phyloP scores from a whole-genome alignment of 2,797 vertebrate genomes.

The Moxostoma hubbsi region DNA sequence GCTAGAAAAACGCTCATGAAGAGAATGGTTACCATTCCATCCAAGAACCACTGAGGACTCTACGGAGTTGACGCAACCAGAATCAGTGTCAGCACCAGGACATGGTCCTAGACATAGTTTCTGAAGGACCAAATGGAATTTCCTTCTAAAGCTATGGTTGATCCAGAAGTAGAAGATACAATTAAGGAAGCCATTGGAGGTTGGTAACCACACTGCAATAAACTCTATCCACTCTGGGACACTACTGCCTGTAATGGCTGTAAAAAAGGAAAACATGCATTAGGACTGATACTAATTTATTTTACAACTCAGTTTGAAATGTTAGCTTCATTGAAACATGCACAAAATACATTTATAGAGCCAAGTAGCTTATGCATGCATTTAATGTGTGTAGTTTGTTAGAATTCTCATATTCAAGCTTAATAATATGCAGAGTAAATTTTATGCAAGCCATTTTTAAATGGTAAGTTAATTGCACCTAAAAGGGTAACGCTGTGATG shows the following conservation, averaged over 20 bases:
- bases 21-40: slow-evolving; percentile 68
- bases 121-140: slow-evolving; percentile 75
- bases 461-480: too few relatives aligned
- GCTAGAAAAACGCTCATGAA: slow-evolving; percentile 79
- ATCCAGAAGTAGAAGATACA: slow-evolving; percentile 92
- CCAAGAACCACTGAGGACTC: slow-evolving; percentile 60
- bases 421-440: too few relatives aligned
- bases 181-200: slow-evolving; percentile 88
- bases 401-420: too few relatives aligned
- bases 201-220: slow-evolving; percentile 86
- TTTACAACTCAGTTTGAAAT: too few relatives aligned
- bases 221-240: slow-evolving; percentile 87
- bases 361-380: too few relatives aligned
- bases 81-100: slow-evolving; percentile 60
- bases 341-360: too few relatives aligned
- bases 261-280: neutral
- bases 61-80: slow-evolving; percentile 48
- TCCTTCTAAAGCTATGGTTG: slow-evolving; percentile 84
- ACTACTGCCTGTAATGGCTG: slow-evolving; percentile 77
- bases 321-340: too few relatives aligned
- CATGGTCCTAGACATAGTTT: slow-evolving; percentile 69
- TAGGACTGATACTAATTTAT: neutral
- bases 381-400: too few relatives aligned
- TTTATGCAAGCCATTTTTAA: too few relatives aligned
- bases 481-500: too few relatives aligned